Conservation (phyloP, 2,888 invertebrate species). For the Ceriagrion tenellum region DNA sequence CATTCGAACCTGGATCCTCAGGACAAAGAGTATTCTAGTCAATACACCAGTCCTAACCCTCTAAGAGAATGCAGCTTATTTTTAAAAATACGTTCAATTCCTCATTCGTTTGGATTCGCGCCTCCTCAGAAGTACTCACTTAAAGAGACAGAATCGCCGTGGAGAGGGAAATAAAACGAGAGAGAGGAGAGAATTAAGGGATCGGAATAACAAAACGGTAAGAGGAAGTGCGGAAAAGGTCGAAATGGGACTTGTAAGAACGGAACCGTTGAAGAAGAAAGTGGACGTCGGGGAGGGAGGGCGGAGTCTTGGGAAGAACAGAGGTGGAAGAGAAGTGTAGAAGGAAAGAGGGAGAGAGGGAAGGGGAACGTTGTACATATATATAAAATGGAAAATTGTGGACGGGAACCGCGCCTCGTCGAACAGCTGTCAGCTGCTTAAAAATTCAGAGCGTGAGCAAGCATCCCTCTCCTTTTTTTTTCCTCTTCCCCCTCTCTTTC, state of each 20-base stretch:
- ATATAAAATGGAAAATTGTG: conserved; percentile 34
- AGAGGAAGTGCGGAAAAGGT: background rate
- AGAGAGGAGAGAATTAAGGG: background rate
- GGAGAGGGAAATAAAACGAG: background rate
- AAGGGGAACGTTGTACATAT: background rate
- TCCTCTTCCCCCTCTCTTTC: too few species aligned
- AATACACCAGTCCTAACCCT: too few species aligned
- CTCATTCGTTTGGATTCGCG: background rate
- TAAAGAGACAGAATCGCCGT: background rate
- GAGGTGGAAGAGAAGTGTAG: too few species aligned
- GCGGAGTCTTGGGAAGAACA: too few species aligned
- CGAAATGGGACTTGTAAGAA: background rate
- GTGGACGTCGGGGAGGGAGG: background rate
- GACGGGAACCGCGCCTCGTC: conserved; percentile 34
- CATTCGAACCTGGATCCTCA: too few species aligned
- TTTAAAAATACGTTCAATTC: background rate
- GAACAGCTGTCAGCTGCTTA: conserved; percentile 66
- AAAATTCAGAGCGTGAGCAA: conserved; percentile 60
- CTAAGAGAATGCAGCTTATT: too few species aligned
- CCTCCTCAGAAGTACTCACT: background rate
- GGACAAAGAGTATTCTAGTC: too few species aligned
- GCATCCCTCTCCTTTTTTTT: background rate
- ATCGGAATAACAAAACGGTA: background rate
- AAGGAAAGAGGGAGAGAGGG: background rate
- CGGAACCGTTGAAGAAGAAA: background rate